These are phyloP conservation scores for Pseudomyrmex dendroicus DNA, from an alignment of 1,140 invertebrate species.

Conservation along the genomic window DNA sequence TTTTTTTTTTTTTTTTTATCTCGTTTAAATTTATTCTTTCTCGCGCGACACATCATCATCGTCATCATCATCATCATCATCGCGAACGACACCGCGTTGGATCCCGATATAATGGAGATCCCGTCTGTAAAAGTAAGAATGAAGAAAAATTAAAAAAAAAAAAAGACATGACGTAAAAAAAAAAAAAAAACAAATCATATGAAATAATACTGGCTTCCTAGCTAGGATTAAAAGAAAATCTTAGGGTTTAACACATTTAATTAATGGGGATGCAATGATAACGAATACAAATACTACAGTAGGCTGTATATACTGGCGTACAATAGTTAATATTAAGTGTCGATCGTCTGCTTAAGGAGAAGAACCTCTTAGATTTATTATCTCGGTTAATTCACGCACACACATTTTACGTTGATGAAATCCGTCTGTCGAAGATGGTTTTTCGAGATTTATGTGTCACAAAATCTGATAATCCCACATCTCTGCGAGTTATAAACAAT, in stretches of 20 bases:
- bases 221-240: constrained; percentile 72
- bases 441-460: constrained; percentile 10
- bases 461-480: constrained; percentile 33
- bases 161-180: background rate
- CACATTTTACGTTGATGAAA: constrained; percentile 17
- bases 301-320: constrained; percentile 73
- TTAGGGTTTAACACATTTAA: constrained; percentile 68
- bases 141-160: constrained; percentile 9
- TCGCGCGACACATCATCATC: background rate
- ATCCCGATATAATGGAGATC: constrained; percentile 21
- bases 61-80: background rate
- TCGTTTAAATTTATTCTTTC: background rate
- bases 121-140: constrained; percentile 52
- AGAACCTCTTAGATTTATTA: constrained; percentile 17
- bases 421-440: constrained; percentile 28
- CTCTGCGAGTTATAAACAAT: constrained; percentile 44
- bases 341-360: constrained; percentile 76
- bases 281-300: constrained; percentile 68
- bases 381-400: constrained; percentile 17
- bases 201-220: constrained; percentile 75
- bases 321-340: constrained; percentile 63
- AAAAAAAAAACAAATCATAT: constrained; percentile 37
- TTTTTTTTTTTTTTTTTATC: background rate
- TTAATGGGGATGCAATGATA: constrained; percentile 66
- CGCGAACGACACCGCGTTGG: no score